phyloP scores from a whole-genome alignment of 2,113 vertebrate species.

The Pelecanus crispus region DNA sequence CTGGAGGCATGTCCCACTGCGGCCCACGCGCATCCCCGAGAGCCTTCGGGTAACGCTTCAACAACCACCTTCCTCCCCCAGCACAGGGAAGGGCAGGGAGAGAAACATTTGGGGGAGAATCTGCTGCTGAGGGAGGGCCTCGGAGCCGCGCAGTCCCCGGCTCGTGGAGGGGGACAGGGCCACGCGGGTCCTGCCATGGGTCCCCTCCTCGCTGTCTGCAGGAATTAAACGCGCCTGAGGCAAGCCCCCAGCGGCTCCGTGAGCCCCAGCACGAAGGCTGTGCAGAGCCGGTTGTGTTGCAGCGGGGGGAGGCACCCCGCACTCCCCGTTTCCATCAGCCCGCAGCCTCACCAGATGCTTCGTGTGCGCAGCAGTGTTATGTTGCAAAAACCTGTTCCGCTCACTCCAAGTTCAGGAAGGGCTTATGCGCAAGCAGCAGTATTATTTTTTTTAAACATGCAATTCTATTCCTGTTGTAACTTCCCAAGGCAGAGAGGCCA shows the following conservation, averaged over 20 bases:
- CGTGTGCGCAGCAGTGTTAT: rapidly evolving
- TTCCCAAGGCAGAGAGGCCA: background rate
- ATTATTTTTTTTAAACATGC: background rate
- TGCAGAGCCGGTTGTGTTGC: rapidly evolving
- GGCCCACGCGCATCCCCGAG: rapidly evolving
- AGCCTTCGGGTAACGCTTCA: background rate
- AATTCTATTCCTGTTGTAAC: background rate
- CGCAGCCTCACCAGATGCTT: background rate
- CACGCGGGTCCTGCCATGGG: rapidly evolving
- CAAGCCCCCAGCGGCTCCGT: rapidly evolving
- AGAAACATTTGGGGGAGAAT: rapidly evolving
- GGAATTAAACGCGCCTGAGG: rapidly evolving
- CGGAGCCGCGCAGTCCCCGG: rapidly evolving
- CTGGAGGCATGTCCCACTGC: background rate
- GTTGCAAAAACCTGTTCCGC: background rate
- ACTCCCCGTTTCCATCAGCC: rapidly evolving
- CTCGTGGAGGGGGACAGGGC: rapidly evolving
- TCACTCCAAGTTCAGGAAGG: background rate
- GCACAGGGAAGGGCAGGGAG: background rate
- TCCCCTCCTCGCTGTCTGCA: background rate
- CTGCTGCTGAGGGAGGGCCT: background rate
- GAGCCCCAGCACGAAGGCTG: rapidly evolving
- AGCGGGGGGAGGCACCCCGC: background rate
- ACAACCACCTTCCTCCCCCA: background rate
- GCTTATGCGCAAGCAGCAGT: rapidly evolving